Evolutionary conservation across 2,888 invertebrate species (phyloP).

Genomic region (Pelosia muscerda): DNA sequence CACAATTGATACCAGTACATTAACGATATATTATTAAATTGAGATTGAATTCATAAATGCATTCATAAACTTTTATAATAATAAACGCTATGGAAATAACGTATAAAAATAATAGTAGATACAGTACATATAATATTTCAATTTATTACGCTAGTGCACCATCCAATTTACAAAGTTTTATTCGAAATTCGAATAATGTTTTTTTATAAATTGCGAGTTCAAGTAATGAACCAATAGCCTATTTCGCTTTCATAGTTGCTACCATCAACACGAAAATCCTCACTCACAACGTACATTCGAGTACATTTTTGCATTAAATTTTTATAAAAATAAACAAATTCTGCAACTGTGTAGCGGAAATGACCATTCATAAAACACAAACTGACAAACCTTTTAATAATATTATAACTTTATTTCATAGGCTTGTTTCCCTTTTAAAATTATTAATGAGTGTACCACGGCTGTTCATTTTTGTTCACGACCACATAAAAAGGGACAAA

Average conservation of each 20-base stretch:
- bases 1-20: too few species aligned
- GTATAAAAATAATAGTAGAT: neutral
- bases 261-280: slow-evolving; percentile 26
- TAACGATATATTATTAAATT: too few species aligned
- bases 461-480: slow-evolving; percentile 35
- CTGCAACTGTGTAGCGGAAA: slow-evolving; percentile 38
- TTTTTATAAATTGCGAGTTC: neutral
- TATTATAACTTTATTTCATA: slow-evolving; percentile 57
- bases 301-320: slow-evolving; percentile 31
- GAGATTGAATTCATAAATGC: too few species aligned
- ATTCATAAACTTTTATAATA: neutral
- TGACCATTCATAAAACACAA: slow-evolving; percentile 46
- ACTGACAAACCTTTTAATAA: slow-evolving; percentile 55
- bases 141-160: neutral
- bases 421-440: slow-evolving; percentile 47
- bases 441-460: slow-evolving; percentile 52
- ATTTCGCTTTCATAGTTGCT: slow-evolving; percentile 32
- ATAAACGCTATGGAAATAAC: neutral
- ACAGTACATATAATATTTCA: neutral
- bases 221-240: slow-evolving; percentile 25
- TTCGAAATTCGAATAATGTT: neutral
- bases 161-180: neutral
- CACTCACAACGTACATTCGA: slow-evolving; percentile 21
- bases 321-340: slow-evolving; percentile 36
- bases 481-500: slow-evolving; percentile 29